Percentiles rank a stretch among this genome's conserved stretches.
Evolutionary conservation across 1,140 invertebrate genomes (phyloP).

Genomic region (Argopecten irradians): DNA sequence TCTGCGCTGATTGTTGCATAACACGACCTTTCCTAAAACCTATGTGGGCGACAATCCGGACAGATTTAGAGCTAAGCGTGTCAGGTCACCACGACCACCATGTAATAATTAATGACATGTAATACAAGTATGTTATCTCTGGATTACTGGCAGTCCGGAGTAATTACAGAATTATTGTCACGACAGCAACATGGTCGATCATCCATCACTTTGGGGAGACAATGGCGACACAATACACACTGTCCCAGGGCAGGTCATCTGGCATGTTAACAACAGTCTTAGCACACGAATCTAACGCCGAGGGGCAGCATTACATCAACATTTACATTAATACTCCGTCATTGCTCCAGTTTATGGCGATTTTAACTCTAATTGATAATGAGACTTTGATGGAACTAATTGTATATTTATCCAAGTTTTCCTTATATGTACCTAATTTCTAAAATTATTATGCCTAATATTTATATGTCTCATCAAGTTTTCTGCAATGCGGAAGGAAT

Average conservation of each 20-base stretch:
- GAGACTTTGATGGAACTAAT: too few relatives aligned
- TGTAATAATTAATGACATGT: not conserved
- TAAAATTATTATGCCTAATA: not conserved
- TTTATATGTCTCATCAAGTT: not conserved
- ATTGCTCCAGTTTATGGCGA: not conserved
- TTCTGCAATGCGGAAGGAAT: not conserved
- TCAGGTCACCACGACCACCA: not conserved
- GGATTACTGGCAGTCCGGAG: not conserved
- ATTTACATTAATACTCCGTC: too few relatives aligned
- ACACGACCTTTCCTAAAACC: too few relatives aligned
- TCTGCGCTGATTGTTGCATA: too few relatives aligned
- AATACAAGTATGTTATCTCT: not conserved
- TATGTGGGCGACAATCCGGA: too few relatives aligned
- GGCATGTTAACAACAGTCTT: too few relatives aligned
- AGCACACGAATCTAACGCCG: not conserved
- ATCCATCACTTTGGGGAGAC: not conserved
- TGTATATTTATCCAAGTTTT: too few relatives aligned
- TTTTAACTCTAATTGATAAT: not conserved
- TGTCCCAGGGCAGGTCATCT: not conserved
- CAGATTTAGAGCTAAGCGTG: too few relatives aligned
- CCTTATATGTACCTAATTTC: too few relatives aligned
- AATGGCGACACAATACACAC: not conserved
- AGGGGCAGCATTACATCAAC: not conserved
- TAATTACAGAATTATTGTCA: constrained; percentile 11
- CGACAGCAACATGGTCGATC: not conserved